Conservation (phyloP, 2,113 vertebrate species). For the Pteronura brasiliensis region DNA sequence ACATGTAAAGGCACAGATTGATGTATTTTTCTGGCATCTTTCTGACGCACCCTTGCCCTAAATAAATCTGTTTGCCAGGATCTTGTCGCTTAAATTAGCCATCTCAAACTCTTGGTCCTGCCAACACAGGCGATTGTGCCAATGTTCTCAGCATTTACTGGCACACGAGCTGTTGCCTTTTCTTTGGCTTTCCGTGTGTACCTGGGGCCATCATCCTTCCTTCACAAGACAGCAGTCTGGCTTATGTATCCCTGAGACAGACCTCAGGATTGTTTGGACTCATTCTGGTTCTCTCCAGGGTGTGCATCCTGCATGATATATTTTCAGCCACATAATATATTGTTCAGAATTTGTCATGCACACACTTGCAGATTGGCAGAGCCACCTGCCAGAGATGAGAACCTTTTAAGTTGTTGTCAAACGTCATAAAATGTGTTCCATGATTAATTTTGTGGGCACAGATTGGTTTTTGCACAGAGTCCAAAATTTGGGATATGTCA, state of each 20-base stretch:
- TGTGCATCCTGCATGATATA: constrained; percentile 46
- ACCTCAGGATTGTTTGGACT: constrained; percentile 29
- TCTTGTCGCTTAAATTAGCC: constrained; percentile 77
- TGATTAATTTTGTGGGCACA: constrained; percentile 79
- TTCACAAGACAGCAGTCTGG: constrained; percentile 24
- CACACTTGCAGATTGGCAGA: constrained; percentile 61
- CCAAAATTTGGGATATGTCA: constrained; percentile 73
- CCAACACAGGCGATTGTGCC: constrained; percentile 65
- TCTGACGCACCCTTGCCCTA: constrained; percentile 76
- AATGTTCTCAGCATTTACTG: constrained; percentile 73
- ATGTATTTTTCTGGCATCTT: constrained; percentile 74
- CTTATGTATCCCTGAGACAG: constrained; percentile 11
- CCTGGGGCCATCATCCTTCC: constrained; percentile 56
- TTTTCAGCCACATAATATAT: constrained; percentile 50
- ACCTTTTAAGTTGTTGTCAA: constrained; percentile 79
- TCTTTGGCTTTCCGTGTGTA: constrained; percentile 62
- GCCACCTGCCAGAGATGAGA: constrained; percentile 64
- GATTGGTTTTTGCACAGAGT: constrained; percentile 74
- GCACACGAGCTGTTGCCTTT: constrained; percentile 66
- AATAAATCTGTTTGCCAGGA: constrained; percentile 78
- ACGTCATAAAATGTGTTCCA: constrained; percentile 69
- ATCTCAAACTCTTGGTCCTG: constrained; percentile 71
- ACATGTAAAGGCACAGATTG: constrained; percentile 73
- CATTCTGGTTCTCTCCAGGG: constrained; percentile 21
- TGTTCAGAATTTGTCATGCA: constrained; percentile 53